phyloP scores from a whole-genome alignment of 2,888 invertebrate genomes.

The Punctoribates punctum region DNA sequence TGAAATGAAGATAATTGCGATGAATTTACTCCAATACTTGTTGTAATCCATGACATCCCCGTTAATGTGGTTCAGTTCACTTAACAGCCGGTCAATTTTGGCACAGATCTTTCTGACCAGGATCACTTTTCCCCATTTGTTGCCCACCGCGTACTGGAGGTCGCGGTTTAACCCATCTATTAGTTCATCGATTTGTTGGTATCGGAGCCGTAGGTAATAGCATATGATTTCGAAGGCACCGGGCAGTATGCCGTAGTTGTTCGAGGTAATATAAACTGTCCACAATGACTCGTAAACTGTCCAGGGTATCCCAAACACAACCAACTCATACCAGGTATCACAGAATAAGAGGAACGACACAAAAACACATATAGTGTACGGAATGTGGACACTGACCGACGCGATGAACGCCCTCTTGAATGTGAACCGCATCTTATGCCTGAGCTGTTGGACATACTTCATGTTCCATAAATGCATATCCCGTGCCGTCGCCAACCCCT shows the following conservation, averaged over 20 bases:
- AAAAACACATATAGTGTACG: not conserved
- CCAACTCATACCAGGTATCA: not conserved
- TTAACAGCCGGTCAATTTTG: not conserved
- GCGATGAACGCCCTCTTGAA: not conserved
- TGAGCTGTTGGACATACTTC: not conserved
- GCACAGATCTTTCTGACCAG: too few species aligned
- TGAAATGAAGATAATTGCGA: not conserved
- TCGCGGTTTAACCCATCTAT: not conserved
- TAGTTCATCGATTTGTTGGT: not conserved
- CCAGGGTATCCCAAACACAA: conserved; percentile 3
- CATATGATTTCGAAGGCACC: conserved; percentile 3
- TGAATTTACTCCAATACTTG: conserved; percentile 21
- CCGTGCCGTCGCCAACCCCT: not conserved
- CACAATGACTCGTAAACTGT: not conserved
- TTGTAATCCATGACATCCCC: not conserved
- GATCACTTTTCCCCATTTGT: too few species aligned
- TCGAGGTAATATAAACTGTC: not conserved
- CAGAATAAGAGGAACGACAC: not conserved
- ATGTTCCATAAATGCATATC: not conserved
- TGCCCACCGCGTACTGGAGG: not conserved
- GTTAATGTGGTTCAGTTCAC: not conserved
- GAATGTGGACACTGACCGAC: not conserved
- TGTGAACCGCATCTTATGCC: not conserved
- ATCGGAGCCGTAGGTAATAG: not conserved
- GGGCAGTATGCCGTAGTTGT: not conserved